Conservation (phyloP, 2,888 invertebrate species). For the Agrenia bidenticulata region DNA sequence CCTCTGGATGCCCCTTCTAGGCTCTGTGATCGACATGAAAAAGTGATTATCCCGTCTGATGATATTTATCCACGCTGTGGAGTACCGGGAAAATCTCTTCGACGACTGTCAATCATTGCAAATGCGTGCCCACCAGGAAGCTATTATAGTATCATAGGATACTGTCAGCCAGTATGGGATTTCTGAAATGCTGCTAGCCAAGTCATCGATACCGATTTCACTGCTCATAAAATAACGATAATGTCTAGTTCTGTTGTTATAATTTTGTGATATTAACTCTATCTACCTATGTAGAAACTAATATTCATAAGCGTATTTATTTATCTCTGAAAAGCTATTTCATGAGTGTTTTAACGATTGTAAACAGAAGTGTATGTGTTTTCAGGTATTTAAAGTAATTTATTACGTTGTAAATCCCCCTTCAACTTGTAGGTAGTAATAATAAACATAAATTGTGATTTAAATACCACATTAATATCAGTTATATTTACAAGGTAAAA, state of each 20-base stretch:
- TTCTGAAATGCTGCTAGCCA: constrained; percentile 21
- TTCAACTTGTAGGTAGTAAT: too few relatives aligned
- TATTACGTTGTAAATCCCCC: too few relatives aligned
- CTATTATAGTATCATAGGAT: constrained; percentile 43
- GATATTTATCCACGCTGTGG: constrained; percentile 38
- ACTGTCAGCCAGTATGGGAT: constrained; percentile 46
- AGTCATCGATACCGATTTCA: background rate
- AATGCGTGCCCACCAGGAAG: constrained; percentile 42
- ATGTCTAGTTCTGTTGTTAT: background rate
- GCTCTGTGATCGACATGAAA: constrained; percentile 24
- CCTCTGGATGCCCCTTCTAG: constrained; percentile 18
- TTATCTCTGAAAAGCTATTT: too few relatives aligned
- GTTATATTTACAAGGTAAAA: too few relatives aligned
- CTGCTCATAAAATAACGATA: background rate
- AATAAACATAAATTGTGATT: too few relatives aligned
- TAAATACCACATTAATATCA: too few relatives aligned
- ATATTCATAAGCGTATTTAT: too few relatives aligned
- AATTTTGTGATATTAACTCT: too few relatives aligned
- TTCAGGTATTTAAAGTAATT: too few relatives aligned
- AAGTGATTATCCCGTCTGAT: constrained; percentile 29
- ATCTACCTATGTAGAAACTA: too few relatives aligned
- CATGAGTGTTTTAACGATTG: too few relatives aligned
- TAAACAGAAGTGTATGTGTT: too few relatives aligned
- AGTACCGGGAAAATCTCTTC: constrained; percentile 21
- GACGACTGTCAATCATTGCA: constrained; percentile 31